These are phyloP conservation scores for Caracal caracal DNA, from an alignment of 2,113 vertebrate genomes.

Conservation along the genomic window DNA sequence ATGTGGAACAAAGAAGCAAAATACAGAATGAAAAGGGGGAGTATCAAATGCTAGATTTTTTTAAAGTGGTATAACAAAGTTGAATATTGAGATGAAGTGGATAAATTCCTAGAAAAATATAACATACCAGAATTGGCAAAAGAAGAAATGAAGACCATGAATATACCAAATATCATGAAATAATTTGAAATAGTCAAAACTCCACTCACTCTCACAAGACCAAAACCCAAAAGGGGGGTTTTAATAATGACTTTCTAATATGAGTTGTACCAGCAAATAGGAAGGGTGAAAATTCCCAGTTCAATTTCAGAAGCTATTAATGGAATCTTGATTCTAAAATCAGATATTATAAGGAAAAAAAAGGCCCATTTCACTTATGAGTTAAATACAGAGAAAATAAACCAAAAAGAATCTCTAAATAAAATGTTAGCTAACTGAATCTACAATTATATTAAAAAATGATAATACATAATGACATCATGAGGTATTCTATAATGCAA, in stretches of 20 bases:
- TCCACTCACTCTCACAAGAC: background rate
- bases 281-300: background rate
- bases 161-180: background rate
- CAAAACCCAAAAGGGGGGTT: background rate
- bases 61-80: background rate
- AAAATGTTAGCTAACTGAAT: background rate
- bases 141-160: background rate
- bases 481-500: background rate
- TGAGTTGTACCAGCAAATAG: background rate
- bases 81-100: background rate
- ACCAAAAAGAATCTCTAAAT: background rate
- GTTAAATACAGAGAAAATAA: background rate
- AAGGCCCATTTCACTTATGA: background rate
- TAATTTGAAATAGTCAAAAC: background rate
- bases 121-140: background rate
- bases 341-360: background rate
- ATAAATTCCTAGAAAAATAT: background rate
- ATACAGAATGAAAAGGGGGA: background rate
- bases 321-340: background rate
- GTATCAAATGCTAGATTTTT: background rate
- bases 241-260: background rate
- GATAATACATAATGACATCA: background rate
- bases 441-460: background rate
- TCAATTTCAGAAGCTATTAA: background rate
- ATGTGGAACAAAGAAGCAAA: background rate